phyloP scores from a whole-genome alignment of 2,113 vertebrate genomes.

The Rana temporaria region DNA sequence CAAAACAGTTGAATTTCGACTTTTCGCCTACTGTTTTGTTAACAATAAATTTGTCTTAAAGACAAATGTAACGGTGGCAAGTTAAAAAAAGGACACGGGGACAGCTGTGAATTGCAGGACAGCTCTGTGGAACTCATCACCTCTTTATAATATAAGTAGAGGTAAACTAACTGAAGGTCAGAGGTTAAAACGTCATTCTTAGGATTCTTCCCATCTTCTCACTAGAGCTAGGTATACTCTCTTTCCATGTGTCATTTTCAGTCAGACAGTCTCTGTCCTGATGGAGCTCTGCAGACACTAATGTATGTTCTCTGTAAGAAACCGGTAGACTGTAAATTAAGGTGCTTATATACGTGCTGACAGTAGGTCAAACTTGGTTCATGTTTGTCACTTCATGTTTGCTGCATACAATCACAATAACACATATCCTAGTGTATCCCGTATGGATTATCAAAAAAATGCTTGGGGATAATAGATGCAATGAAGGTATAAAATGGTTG shows the following conservation, averaged over 20 bases:
- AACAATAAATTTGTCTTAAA: conserved; percentile 22
- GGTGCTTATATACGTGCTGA: too few species aligned
- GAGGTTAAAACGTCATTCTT: conserved; percentile 20
- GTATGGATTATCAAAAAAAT: too few species aligned
- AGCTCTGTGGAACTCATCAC: conserved; percentile 61
- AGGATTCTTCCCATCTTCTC: neutral
- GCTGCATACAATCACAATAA: too few species aligned
- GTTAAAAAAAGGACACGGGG: neutral
- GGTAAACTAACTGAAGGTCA: conserved; percentile 46
- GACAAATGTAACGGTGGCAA: conserved; percentile 15
- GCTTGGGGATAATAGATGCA: too few species aligned
- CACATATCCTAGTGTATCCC: too few species aligned
- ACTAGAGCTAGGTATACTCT: neutral
- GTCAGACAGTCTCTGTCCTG: conserved; percentile 52
- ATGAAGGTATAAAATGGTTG: too few species aligned
- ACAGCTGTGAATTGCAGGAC: conserved; percentile 63
- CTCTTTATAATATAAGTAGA: conserved; percentile 3
- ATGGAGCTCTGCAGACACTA: neutral
- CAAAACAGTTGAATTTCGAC: neutral
- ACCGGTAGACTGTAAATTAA: neutral
- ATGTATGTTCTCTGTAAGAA: conserved; percentile 26
- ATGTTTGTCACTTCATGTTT: conserved; percentile 53
- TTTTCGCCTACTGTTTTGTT: conserved; percentile 13
- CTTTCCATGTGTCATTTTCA: conserved; percentile 59
- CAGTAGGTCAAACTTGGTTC: conserved; percentile 57